Base-by-base conservation (phyloP, 2,888 invertebrate genomes). In the Athalia rosae region DNA sequence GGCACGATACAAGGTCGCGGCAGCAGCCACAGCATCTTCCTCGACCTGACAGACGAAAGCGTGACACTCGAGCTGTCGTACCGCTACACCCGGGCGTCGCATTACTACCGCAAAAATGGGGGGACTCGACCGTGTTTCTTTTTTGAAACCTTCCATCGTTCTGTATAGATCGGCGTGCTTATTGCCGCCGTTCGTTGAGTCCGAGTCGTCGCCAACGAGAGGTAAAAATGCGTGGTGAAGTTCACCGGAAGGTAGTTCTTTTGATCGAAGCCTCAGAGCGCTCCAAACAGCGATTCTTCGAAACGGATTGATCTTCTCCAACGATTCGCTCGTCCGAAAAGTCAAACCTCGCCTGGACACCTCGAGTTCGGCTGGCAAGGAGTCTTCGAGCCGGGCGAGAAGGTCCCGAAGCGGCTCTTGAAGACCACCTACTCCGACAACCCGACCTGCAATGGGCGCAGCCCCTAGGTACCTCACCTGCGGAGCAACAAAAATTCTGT, bases 231-330 rank as follows among this genome's bases (percentile, higher is more conserved):
- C 97, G 87, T 93, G 95, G 84, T 93, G 92, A 45, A 92, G 86
- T 47, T 92, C 91, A 71, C 85, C 85, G 7, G 82, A 81, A 7
- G 82, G 8, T 5, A 76, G 80, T 56, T 77, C 81, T 59, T 83
- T 85, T 4, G 83, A 82, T 11, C 87, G 86, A 3, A 97, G 95
- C 89, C 96, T 96, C 2, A 97, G 94, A 0, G 97, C 97, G 15
- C 97, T 97, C 97, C 97, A 97, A 2, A 97, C 97, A 1, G 97
- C 97, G 89, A 97, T 97, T 64, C 96, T 95, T 28, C 97, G 95
- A 86, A 97, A 97, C 2, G 97, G 95, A 86, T 97, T 97, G 76
- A 95, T 90, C 76, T 91, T 90, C 79, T 90, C 88, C 71, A 82
- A 84, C 0, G 81, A 78, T 7, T 88, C 89, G 9, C 83, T 79